These are phyloP conservation scores for Drosophila diplacantha DNA, from an alignment of 2,888 invertebrate genomes.

Conservation along the genomic window DNA sequence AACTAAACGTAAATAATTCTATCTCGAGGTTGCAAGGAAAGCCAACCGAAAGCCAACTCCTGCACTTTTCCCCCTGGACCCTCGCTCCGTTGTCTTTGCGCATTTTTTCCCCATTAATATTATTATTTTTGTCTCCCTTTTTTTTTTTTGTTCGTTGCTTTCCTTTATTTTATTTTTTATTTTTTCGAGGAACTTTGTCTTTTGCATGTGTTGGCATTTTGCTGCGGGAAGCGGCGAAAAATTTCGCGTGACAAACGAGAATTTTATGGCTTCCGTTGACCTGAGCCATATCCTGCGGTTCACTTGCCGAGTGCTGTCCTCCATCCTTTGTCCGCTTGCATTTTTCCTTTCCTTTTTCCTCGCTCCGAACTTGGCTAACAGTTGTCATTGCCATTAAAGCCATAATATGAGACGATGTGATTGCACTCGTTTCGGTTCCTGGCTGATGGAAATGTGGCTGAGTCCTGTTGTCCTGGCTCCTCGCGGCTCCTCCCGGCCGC, in stretches of 20 bases:
- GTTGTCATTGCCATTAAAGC: conserved; percentile 72
- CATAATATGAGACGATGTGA: conserved; percentile 74
- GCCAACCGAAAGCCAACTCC: conserved; percentile 46
- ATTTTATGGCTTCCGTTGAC: conserved; percentile 78
- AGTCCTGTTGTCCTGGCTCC: conserved; percentile 22
- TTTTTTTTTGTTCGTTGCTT: conserved; percentile 8
- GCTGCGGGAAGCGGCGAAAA: conserved; percentile 56
- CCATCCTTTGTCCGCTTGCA: conserved; percentile 30
- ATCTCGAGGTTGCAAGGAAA: conserved; percentile 54
- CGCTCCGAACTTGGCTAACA: conserved; percentile 50
- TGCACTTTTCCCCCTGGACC: conserved; percentile 24
- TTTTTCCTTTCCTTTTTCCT: conserved; percentile 37
- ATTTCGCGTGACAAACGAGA: conserved; percentile 78
- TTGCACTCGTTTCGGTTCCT: conserved; percentile 68
- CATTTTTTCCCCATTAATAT: conserved; percentile 63
- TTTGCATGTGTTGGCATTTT: conserved; percentile 72
- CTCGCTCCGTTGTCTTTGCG: conserved; percentile 32
- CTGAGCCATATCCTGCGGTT: conserved; percentile 75
- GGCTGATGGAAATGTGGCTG: conserved; percentile 27
- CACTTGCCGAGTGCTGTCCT: conserved; percentile 52
- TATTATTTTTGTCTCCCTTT: conserved; percentile 48
- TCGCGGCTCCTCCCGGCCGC: conserved; percentile 42
- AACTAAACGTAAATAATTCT: conserved; percentile 76
- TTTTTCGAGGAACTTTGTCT: conserved; percentile 65
- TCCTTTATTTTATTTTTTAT: conserved; percentile 32